Evolutionary conservation across 2,797 vertebrate genomes (phyloP).

Genomic region (Chelon labrosus): DNA sequence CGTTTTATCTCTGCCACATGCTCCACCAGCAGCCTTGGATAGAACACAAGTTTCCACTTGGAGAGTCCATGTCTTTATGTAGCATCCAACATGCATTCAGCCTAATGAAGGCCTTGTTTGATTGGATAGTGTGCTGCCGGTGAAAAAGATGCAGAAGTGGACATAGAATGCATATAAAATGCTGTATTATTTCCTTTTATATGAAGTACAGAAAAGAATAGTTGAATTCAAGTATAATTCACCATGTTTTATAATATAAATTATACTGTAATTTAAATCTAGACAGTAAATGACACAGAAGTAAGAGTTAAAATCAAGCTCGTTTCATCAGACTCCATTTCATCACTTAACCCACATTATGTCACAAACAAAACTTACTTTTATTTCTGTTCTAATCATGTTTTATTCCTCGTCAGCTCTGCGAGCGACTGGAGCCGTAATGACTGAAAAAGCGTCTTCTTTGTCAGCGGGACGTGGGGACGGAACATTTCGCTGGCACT

Average conservation of each 20-base stretch:
- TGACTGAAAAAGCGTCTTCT: constrained; percentile 46
- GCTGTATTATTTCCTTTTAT: too few species aligned
- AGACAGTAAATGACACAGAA: neutral
- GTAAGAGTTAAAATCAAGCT: constrained; percentile 2
- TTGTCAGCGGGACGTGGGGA: constrained; percentile 52
- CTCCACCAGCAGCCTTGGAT: neutral
- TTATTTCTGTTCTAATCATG: constrained; percentile 49
- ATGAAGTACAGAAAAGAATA: too few species aligned
- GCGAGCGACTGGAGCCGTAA: constrained; percentile 41
- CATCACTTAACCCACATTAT: constrained; percentile 11
- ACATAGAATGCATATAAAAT: too few species aligned
- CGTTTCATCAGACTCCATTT: constrained; percentile 11
- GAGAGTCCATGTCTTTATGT: too few species aligned
- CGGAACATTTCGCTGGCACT: constrained; percentile 64
- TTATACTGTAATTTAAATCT: neutral
- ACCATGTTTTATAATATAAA: neutral
- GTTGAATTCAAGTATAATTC: too few species aligned
- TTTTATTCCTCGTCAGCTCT: constrained; percentile 43
- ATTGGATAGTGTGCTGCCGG: neutral
- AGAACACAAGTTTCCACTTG: neutral
- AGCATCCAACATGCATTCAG: neutral
- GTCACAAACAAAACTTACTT: constrained; percentile 25
- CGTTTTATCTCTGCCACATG: neutral
- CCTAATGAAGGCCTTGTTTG: neutral
- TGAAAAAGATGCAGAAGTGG: too few species aligned